phyloP scores from a whole-genome alignment of 92 coral and sea anemone genomes.

The Siderastrea radians region DNA sequence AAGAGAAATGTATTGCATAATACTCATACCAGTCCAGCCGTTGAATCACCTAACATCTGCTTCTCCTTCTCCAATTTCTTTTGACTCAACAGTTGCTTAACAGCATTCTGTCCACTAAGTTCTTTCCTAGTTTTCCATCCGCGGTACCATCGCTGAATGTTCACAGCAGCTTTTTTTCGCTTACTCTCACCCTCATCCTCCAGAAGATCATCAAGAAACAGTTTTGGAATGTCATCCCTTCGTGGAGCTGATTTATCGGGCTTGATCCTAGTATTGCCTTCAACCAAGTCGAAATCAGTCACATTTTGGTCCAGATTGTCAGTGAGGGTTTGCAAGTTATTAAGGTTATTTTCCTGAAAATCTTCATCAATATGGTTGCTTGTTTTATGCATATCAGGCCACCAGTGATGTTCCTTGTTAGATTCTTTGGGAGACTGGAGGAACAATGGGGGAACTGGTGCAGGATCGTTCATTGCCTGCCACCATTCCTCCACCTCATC shows the following conservation, averaged over 20 bases:
- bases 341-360: conserved; percentile 13
- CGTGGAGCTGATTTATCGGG: conserved; percentile 2
- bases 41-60: conserved; percentile 26
- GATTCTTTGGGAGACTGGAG: conserved; percentile 78
- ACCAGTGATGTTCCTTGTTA: conserved; percentile 61
- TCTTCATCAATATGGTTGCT: not conserved
- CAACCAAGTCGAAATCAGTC: conserved; percentile 25
- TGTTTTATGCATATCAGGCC: conserved; percentile 35
- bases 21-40: conserved; percentile 17
- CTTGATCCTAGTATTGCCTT: conserved; percentile 24
- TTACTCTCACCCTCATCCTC: conserved; percentile 42
- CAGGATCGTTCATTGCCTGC: conserved; percentile 64
- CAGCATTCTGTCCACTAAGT: conserved; percentile 70
- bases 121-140: conserved; percentile 82
- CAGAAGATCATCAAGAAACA: conserved; percentile 54
- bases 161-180: conserved; percentile 78
- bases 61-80: conserved; percentile 81
- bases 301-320: not conserved
- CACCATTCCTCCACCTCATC: conserved; percentile 82
- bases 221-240: conserved; percentile 68
- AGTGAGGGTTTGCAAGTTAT: not conserved
- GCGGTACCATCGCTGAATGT: conserved; percentile 89
- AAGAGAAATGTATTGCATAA: too few relatives aligned
- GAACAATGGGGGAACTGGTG: conserved; percentile 85
- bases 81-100: conserved; percentile 74